Base-by-base conservation (phyloP, 2,113 vertebrate genomes). In the Lepidothrix coronata region DNA sequence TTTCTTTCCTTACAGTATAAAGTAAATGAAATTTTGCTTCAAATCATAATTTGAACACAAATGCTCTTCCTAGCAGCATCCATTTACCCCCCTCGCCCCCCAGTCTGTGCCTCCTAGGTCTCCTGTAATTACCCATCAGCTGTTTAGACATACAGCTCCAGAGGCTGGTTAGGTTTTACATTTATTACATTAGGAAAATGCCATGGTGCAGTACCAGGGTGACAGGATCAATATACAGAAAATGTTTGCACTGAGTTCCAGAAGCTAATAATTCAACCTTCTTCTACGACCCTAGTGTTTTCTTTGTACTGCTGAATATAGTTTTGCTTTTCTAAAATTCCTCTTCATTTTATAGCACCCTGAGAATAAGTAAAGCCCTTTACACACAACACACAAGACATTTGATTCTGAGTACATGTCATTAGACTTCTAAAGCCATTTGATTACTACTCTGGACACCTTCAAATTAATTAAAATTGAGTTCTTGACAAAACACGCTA, bases 391-490 rank as follows among this genome's bases (percentile, higher is more conserved):
- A 31, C 28, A 41, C 30, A 71, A 43, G 48, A 31, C 6, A 70
- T 88, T 54, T 52, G 13, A 48, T 74, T 74, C 46, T 66, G 24
- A 73, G 17, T 61, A 78, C 10, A 5, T 24, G 23, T 39, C 30
- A 46, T 31, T 75, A 59, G 31, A 84, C 37, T 80, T 83, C 28
- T 81, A 78, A 94, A 90, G 37, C 22, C 65, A 89, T 93, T 77
- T 91, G 88, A 96, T 87, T 82, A 95, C 61, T 91, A 88, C n/a
- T 55, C 51, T 66, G 43, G 52, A 82, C 65, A 71, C 16, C 75
- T 95, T 93, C n/a, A 92, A 81, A 90, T 88, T 95, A 95, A 96
- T 97, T 97, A 95, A 85, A 95, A 77, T 37, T 62, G 49, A 68
- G 35, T 55, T 91, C 89, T 91, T 93, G 78, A 90, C 28, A 89